Evolutionary conservation across 2,113 vertebrate genomes (phyloP).

Genomic region (Hypanus sabinus): DNA sequence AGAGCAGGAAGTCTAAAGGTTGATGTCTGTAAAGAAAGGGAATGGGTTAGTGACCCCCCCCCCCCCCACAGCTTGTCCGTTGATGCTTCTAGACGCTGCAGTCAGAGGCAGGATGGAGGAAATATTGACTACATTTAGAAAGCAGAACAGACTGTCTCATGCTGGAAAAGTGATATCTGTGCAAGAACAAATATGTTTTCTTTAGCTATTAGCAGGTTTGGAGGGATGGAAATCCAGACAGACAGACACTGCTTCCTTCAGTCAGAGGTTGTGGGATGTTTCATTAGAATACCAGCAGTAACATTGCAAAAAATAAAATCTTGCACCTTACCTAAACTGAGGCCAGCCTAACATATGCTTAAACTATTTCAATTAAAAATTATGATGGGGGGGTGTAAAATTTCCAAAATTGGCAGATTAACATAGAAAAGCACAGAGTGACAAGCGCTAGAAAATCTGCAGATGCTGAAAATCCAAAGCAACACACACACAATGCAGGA

Average conservation of each 20-base stretch:
- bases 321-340: not conserved
- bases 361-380: too few relatives aligned
- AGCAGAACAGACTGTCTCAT: not conserved
- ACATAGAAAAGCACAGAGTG: too few relatives aligned
- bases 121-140: not conserved
- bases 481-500: too few relatives aligned
- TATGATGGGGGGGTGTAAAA: too few relatives aligned
- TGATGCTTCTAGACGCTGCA: not conserved
- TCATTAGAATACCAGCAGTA: not conserved
- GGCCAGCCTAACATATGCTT: not conserved
- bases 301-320: not conserved
- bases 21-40: not conserved
- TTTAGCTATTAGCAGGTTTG: not conserved
- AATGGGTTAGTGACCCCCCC: constrained; percentile 8
- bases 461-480: too few relatives aligned
- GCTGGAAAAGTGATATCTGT: constrained; percentile 1
- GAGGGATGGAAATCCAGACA: not conserved
- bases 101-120: not conserved
- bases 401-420: too few relatives aligned
- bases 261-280: not conserved
- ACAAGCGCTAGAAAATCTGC: too few relatives aligned
- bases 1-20: not conserved
- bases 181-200: not conserved
- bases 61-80: not conserved
- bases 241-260: not conserved